Evolutionary conservation across 2,888 invertebrate species (phyloP).

Genomic region (Agrotis ipsilon): DNA sequence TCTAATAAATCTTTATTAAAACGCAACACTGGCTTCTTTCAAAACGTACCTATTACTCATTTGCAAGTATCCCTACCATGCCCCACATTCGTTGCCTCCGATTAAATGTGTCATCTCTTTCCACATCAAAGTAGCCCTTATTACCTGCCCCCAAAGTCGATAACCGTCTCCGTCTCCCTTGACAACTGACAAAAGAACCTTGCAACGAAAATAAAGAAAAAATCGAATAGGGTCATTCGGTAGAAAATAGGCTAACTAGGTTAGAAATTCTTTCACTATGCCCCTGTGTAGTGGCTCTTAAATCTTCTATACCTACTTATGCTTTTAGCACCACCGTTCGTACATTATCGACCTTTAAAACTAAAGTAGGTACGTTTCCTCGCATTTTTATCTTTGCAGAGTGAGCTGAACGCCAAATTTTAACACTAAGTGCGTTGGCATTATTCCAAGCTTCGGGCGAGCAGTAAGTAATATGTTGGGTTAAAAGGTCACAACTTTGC

Average conservation of each 20-base stretch:
- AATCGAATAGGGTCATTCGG: constrained; percentile 55
- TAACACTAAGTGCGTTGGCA: constrained; percentile 63
- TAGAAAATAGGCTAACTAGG: constrained; percentile 57
- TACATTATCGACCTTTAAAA: constrained; percentile 55
- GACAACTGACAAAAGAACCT: constrained; percentile 61
- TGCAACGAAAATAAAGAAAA: constrained; percentile 57
- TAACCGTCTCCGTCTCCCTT: constrained; percentile 19
- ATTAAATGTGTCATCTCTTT: constrained; percentile 48
- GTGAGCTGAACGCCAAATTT: constrained; percentile 57
- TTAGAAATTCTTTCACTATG: constrained; percentile 49
- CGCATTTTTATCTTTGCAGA: constrained; percentile 55
- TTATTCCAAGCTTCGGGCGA: constrained; percentile 52
- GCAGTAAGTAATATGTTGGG: constrained; percentile 58
- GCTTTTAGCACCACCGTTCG: constrained; percentile 25
- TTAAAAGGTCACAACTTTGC: constrained; percentile 59
- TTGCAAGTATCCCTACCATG: constrained; percentile 48
- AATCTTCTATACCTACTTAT: constrained; percentile 45
- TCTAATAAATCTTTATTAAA: constrained; percentile 6
- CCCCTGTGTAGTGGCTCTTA: constrained; percentile 44
- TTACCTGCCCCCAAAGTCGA: constrained; percentile 27
- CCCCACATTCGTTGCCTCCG: constrained; percentile 48
- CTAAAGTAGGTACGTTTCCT: constrained; percentile 50
- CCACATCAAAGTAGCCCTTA: constrained; percentile 37
- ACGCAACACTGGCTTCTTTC: constrained; percentile 12
- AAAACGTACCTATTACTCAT: constrained; percentile 47